Base-by-base conservation (phyloP, 2,797 vertebrate genomes). In the Ceyx erithaca region DNA sequence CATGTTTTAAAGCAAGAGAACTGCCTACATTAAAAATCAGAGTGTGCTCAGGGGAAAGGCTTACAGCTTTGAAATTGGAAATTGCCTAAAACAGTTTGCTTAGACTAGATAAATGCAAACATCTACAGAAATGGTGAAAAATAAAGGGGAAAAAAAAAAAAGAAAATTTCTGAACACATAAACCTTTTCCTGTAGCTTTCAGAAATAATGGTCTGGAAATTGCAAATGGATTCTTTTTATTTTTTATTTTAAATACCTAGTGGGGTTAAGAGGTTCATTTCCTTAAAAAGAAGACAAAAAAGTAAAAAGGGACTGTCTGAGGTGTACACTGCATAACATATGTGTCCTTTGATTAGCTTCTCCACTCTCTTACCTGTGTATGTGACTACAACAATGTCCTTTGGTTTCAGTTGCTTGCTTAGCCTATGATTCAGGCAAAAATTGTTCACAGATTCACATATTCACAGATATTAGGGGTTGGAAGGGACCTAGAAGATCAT, bases 51-150 rank as follows among this genome's bases (percentile, higher is more conserved):
- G 13, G 30, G 28, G 35, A 89, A 89, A 55, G 43, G 26, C 52
- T 79, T 63, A 66, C n/a, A 79, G 20, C 35, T 70, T 63, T 77
- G n/a, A 72, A 87, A 79, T 55, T 88, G 59, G 21, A 77, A 84
- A 85, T 54, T 77, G 46, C 64, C 45, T 70, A 46, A 46, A 58
- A 1, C 22, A 75, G n/a, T 82, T 93, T 80, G 33, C 28, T 80
- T 80, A 87, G 25, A 41, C 18, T 67, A 82, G 35, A 10, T 85
- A 70, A 83, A 93, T 80, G 28, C 26, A 80, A 89, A 48, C 37
- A 33, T 51, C 30, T 86, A 25, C 22, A 52, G 51, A 87, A 89
- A 79, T 26, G 7, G 14, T 72, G 45, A 57, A 90, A 91, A 76
- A 40, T 12, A 25, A 80, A 58, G 7, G 13, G 4, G 6, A 55